Percentiles rank a stretch among this genome's conserved stretches.
Evolutionary conservation across 2,888 invertebrate species (phyloP).

Genomic region (Adela reaumurella): DNA sequence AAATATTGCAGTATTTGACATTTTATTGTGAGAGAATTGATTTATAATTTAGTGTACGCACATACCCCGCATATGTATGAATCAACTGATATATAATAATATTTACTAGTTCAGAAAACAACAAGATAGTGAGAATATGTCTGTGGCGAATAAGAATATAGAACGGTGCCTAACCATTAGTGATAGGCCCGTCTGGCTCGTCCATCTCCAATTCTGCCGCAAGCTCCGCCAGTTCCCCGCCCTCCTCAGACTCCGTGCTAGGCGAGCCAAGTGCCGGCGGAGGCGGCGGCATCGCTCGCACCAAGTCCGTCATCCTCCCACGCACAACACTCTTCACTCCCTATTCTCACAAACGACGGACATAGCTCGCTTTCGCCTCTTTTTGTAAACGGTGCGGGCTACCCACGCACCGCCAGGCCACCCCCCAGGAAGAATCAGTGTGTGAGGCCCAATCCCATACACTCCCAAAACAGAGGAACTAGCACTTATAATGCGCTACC

Average conservation of each 20-base stretch:
- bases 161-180: constrained; percentile 61
- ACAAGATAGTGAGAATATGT: no score
- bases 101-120: no score
- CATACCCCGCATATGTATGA: no score
- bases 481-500: no score
- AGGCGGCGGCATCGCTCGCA: constrained; percentile 62
- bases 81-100: no score
- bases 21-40: no score
- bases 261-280: constrained; percentile 79
- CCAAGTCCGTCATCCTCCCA: constrained; percentile 63
- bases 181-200: constrained; percentile 64
- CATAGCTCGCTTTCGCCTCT: neutral
- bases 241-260: constrained; percentile 83
- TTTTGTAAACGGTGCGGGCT: neutral
- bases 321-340: neutral
- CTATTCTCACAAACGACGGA: neutral
- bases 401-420: neutral
- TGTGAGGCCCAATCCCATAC: no score
- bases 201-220: constrained; percentile 66
- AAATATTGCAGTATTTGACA: no score
- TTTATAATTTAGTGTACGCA: no score
- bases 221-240: constrained; percentile 60
- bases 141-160: no score
- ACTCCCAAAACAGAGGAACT: no score
- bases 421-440: neutral